phyloP scores from a whole-genome alignment of 2,888 invertebrate genomes.

The Epinotia bilunana region DNA sequence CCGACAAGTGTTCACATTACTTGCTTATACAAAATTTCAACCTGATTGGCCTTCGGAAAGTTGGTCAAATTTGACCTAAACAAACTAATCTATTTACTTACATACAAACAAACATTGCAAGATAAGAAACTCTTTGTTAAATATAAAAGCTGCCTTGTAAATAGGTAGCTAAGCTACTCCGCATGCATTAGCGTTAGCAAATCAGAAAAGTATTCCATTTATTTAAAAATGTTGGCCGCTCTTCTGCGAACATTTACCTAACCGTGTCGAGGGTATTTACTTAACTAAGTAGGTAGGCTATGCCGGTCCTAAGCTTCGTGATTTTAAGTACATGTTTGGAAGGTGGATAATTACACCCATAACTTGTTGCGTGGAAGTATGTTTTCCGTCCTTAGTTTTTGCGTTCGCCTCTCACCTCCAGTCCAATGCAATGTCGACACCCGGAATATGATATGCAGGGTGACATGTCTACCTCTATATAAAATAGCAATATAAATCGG shows the following conservation, averaged over 20 bases:
- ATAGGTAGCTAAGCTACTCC: too few relatives aligned
- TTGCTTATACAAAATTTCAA: too few relatives aligned
- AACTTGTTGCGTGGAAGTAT: conserved; percentile 41
- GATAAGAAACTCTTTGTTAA: not conserved
- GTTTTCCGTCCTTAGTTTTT: conserved; percentile 52
- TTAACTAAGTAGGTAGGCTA: conserved; percentile 17
- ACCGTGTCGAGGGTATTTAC: conserved; percentile 16
- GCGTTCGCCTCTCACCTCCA: conserved; percentile 51
- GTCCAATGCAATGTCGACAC: conserved; percentile 42
- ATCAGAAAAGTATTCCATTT: not conserved
- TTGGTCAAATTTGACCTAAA: too few relatives aligned
- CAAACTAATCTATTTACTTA: too few relatives aligned
- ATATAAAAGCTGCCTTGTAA: too few relatives aligned
- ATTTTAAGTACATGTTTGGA: conserved; percentile 34
- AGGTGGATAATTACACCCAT: conserved; percentile 28
- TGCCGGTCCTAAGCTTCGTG: conserved; percentile 22
- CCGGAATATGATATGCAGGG: conserved; percentile 18
- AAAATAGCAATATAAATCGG: conserved; percentile 17
- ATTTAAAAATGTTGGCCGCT: conserved; percentile 15
- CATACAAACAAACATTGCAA: not conserved
- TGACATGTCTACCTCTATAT: conserved; percentile 21
- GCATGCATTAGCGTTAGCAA: not conserved
- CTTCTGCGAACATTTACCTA: conserved; percentile 24
- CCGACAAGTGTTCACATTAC: too few relatives aligned
- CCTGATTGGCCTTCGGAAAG: too few relatives aligned